Base-by-base conservation (phyloP, 2,113 vertebrate genomes). In the Aix galericulata region DNA sequence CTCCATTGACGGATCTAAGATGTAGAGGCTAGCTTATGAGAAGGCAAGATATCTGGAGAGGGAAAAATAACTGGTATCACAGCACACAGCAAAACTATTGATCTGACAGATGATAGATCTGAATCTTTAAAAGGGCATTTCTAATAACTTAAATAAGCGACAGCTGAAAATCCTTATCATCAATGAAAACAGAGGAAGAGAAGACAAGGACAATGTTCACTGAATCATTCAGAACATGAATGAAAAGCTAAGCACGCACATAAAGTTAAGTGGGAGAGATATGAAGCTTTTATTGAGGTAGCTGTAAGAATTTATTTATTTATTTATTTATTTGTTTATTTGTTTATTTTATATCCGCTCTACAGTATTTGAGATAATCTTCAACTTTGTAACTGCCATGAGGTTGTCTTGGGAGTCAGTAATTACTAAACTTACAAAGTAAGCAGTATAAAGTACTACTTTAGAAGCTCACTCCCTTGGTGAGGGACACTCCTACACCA, bases 91-190 rank as follows among this genome's bases (percentile, higher is more conserved):
- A 63, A 46, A 56, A 31, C 53, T 82, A 67, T 66, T 58, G 53
- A 80, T 92, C 53, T 76, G 71, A n/a, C 44, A 92, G 76, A 36
- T 91, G 81, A 75, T 72, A 40, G 44, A 56, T 89, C 62, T 95
- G 74, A 79, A 92, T 80, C 21, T 88, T 62, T 66, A 69, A 58
- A 27, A 73, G 36, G 27, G 89, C 18, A 66, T 79, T 91, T 84
- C 66, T 72, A 77, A 84, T 66, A 82, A 38, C 12, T 17, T 79
- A 80, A 89, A 89, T 36, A 69, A 82, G 13, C 26, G 87, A 52
- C 55, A 92, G 40, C 71, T 82, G 87, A 91, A 89, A 91, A 94
- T 63, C 67, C 32, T 76, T 87, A 36, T 8, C 56, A 73, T 7
- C 85, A 73, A 82, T 9, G 18, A 59, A 73, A 80, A 68, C 31